These are phyloP conservation scores for Lipotes vexillifer DNA, from an alignment of 2,113 vertebrate genomes.

Conservation along the genomic window DNA sequence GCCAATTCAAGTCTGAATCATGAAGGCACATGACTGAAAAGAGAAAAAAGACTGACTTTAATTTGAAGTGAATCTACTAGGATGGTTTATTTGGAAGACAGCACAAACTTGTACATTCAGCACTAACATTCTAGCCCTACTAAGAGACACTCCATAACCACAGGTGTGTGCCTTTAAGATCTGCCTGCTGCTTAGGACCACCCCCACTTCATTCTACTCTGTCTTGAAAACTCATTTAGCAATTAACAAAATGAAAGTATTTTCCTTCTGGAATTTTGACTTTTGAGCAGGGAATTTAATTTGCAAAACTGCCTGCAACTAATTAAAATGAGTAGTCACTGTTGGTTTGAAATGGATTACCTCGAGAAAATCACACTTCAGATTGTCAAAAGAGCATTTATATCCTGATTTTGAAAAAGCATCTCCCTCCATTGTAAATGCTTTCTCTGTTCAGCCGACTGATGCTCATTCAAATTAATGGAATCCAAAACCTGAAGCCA, in stretches of 20 bases:
- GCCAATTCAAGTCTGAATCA: constrained; percentile 35
- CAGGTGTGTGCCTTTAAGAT: background rate
- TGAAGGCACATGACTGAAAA: constrained; percentile 27
- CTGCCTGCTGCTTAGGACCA: background rate
- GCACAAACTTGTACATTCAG: background rate
- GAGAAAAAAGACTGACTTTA: background rate
- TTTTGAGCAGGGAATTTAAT: constrained; percentile 30
- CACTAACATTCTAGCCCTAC: background rate
- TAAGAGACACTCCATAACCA: background rate
- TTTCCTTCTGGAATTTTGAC: constrained; percentile 37
- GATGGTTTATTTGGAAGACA: background rate
- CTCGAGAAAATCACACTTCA: constrained; percentile 23
- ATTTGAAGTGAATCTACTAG: background rate
- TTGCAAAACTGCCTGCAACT: background rate
- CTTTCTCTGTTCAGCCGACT: background rate
- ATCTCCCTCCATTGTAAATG: background rate
- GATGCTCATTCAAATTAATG: background rate
- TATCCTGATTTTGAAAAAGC: background rate
- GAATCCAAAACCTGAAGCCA: background rate
- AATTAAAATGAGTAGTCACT: constrained; percentile 52
- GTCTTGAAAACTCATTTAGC: background rate
- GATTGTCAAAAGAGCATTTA: constrained; percentile 17
- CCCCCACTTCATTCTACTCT: background rate
- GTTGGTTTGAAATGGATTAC: constrained; percentile 46
- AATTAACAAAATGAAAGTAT: constrained; percentile 36